Base-by-base conservation (phyloP, 2,888 invertebrate genomes). In the Linnaemya tessellans region DNA sequence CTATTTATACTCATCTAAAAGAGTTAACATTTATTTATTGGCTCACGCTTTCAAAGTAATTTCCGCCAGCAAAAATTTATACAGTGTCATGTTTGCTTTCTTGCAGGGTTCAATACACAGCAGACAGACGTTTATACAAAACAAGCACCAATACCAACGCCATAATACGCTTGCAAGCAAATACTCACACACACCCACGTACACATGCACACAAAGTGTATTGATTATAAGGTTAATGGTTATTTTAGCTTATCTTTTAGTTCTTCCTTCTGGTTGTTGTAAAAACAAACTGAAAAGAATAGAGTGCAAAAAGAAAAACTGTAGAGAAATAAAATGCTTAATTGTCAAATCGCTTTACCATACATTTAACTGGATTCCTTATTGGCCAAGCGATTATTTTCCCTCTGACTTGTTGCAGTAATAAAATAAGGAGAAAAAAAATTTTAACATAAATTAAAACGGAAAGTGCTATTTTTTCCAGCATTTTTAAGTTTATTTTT, bases 1-100 rank as follows among this genome's bases (percentile, higher is more conserved):
- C 22, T 54, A 79, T 70, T 70, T 70, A 70, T 35, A 46, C n/a
- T 64, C 54, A 18, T 60, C 35, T 70, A 60, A 71, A 78, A 25
- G 54, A 79, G 74, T 84, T 84, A 71, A 73, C 71, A 60, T 70
- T 80, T 80, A 80, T 84, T 84, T 84, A 84, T 84, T 84, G 71
- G 80, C 65, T 84, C 54, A 77, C 64, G 75, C 84, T 84, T 84
- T 84, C 67, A 77, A 71, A 84, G 71, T 77, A 84, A 84, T 84
- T 84, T 84, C 80, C 77, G 71, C 67, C 60, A 77, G 77, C 65
- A 62, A 75, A 84, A 71, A 67, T 58, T 49, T 60, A 75, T 58
- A 75, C 70, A 51, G 74, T 75, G 70, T 80, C 80, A 74, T 84
- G 74, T 70, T 70, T 68, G 56, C 41, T 83, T 84, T 71, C 80